Evolutionary conservation across 1,140 invertebrate genomes (phyloP).

Genomic region (Drosophila bocki): DNA sequence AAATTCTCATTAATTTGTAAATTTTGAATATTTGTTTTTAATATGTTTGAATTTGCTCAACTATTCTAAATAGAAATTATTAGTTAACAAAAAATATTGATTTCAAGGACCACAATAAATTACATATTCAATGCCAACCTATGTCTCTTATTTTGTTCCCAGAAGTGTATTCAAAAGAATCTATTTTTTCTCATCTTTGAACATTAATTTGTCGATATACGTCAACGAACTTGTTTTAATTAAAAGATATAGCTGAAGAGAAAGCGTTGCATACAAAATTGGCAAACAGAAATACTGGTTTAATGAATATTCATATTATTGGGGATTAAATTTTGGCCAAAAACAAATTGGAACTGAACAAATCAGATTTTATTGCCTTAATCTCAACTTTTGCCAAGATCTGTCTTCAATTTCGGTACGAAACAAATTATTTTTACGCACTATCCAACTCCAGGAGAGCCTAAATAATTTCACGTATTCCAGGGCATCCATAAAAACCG

Average conservation of each 20-base stretch:
- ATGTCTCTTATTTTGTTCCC: not conserved
- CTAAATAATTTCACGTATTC: conserved; percentile 8
- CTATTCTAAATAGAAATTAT: not conserved
- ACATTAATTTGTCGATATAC: not conserved
- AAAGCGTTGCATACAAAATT: not conserved
- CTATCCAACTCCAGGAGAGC: not conserved
- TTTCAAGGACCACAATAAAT: too few relatives aligned
- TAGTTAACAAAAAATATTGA: not conserved
- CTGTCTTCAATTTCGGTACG: not conserved
- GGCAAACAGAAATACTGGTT: conserved; percentile 1
- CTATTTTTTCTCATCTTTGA: not conserved
- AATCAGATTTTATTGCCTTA: not conserved
- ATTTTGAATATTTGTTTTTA: not conserved
- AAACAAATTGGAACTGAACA: not conserved
- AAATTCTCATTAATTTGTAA: not conserved
- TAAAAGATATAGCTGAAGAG: not conserved
- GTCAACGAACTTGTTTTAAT: not conserved
- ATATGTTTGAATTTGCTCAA: not conserved
- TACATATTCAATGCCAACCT: too few relatives aligned
- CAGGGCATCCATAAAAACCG: conserved; percentile 39
- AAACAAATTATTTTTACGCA: conserved; percentile 2
- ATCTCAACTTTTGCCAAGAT: not conserved
- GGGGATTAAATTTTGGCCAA: not conserved
- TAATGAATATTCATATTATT: conserved; percentile 8
- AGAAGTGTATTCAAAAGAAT: not conserved